Percentiles rank a stretch among this genome's conserved stretches.
Conservation (phyloP, 2,797 vertebrate species). For the Crocidura indochinensis region DNA sequence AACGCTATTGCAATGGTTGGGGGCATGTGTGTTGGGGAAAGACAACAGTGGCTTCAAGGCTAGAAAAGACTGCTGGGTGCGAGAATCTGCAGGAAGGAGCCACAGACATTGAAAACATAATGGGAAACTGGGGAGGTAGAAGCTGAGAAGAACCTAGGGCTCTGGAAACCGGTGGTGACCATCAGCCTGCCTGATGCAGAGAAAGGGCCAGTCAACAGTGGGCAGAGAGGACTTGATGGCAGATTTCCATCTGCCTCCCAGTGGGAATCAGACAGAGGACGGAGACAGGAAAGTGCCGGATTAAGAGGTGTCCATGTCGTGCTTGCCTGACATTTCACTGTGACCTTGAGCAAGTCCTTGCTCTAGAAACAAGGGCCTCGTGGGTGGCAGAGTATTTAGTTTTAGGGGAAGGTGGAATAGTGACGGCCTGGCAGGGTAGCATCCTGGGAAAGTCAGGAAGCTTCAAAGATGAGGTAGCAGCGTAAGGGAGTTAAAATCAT, state of each 20-base stretch:
- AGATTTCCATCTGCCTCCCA: neutral
- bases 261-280: too few species aligned
- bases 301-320: neutral
- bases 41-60: neutral
- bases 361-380: neutral
- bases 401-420: neutral
- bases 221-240: neutral
- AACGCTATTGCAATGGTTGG: neutral
- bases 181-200: neutral
- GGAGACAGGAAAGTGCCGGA: neutral
- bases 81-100: neutral
- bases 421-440: neutral
- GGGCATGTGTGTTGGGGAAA: neutral
- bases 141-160: neutral
- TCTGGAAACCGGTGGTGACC: neutral
- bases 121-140: neutral
- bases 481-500: too few species aligned
- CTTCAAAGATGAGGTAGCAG: accelerated
- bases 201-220: neutral
- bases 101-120: too few species aligned
- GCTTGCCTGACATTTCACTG: too few species aligned
- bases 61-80: neutral
- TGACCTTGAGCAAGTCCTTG: neutral
- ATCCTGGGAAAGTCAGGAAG: too few species aligned
- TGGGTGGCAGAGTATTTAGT: too few species aligned